Base-by-base conservation (phyloP, 37 sponge, comb jelly and placozoan genomes). In the Theonella swinhoei region DNA sequence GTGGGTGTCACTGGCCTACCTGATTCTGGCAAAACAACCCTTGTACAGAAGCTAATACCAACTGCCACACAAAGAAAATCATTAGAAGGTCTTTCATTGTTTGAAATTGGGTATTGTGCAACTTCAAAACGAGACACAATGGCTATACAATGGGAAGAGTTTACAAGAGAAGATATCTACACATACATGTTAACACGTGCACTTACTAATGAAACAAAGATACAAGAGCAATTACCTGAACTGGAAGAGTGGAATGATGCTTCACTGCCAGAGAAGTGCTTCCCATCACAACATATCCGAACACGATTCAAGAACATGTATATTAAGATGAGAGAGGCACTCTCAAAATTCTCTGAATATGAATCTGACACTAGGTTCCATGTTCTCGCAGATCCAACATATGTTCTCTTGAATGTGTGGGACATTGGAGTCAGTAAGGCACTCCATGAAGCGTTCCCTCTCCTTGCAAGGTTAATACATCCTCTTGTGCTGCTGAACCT, bases 371-470 rank as follows among this genome's bases (percentile, higher is more conserved):
- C 14, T 14, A 7, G 54, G 14, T 47, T 47, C 54, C 54, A 47
- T 14, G 54, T 47, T 7, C 7, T 47, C 11, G 14, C 54, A 47
- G 54, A 47, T 7, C 54, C 54, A 7, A 47, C 7, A 7, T 47
- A 47, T 14, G 54, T 47, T 47, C 54, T 78, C 64, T 29, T 78
- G n/a, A 78, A 78, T 35, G 1, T 78, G 23, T 63, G 11, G 3
- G 40, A 78, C 26, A 33, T 78, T 38, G 41, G 65, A 1, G 66
- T 64, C 7, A 35, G 78, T 35, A 63, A 64, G 34, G 65, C 41
- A 25, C 34, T 35, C 4, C 32, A 78, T 30, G 78, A 78, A 65
- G 4, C 61, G 32, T 2, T 64, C 22, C 19, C 23, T 20, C 17
- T 24, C 64, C 2, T 63, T 64, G 7, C 54, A 7, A 7, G 54